Evolutionary conservation across 37 sponge, comb jelly and placozoan species (phyloP), one percentile per base, ranked within the genome.

Genomic region (Mnemiopsis leidyi): DNA sequence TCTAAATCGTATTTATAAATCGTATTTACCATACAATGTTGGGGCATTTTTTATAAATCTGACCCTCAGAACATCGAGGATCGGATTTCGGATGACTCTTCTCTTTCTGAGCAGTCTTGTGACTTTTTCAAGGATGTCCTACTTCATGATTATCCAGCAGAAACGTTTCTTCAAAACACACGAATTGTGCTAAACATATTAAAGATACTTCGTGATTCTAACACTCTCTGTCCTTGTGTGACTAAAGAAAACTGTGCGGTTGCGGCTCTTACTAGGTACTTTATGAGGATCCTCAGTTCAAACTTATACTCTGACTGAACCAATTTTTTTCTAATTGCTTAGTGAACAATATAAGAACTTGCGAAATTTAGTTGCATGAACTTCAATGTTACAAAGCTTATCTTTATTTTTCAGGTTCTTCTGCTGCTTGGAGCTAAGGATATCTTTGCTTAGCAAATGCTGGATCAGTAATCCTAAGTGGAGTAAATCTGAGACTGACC

Each of bases 1-100:
- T n/a, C n/a, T n/a, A n/a, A n/a, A n/a, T n/a, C n/a, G n/a, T n/a
- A n/a, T n/a, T n/a, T n/a, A n/a, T n/a, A n/a, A n/a, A n/a, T n/a
- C n/a, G n/a, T n/a, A n/a, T n/a, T n/a, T n/a, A n/a, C n/a, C n/a
- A n/a, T n/a, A n/a, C n/a, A n/a, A n/a, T n/a, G n/a, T n/a, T n/a
- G n/a, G n/a, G n/a, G n/a, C n/a, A n/a, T n/a, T n/a, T n/a, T n/a
- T n/a, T n/a, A n/a, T n/a, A n/a, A n/a, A n/a, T n/a, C n/a, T n/a
- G n/a, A n/a, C n/a, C n/a, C n/a, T n/a, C 90, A 85, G 90, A 85
- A 85, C 25, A 85, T 85, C 26, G 90, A 85, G 39, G 90, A 85
- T 0, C 39, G 90, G 34, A 34, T 77, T 24, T 25, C 39, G 90
- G 90, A 40, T 39, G 90, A 85, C n/a, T 71, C 75, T 23, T 79